Conservation (phyloP, 2,888 invertebrate species). For the Cantharis flavilabris region DNA sequence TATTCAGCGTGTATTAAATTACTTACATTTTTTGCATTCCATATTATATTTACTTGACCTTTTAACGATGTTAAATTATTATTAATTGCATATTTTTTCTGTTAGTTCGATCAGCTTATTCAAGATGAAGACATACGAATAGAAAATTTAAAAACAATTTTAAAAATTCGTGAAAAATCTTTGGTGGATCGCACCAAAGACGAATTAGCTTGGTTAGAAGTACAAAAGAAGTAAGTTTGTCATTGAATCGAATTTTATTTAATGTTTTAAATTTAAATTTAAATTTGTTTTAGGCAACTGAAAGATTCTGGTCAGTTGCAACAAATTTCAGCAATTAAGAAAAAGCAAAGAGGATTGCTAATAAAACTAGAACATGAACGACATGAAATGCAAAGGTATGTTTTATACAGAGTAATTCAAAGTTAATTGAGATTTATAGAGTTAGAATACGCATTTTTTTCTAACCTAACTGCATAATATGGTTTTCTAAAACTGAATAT, state of each 20-base stretch:
- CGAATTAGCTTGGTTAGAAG: constrained; percentile 67
- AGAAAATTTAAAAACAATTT: constrained; percentile 66
- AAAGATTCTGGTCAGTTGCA: constrained; percentile 62
- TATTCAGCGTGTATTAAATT: not conserved
- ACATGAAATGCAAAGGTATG: constrained; percentile 67
- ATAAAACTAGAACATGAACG: constrained; percentile 69
- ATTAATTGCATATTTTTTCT: not conserved
- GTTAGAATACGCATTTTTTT: no score
- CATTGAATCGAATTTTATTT: not conserved
- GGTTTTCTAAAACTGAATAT: no score
- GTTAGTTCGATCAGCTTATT: constrained; percentile 63
- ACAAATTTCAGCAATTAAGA: constrained; percentile 64
- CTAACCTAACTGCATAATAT: no score
- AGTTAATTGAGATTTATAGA: no score
- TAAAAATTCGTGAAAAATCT: constrained; percentile 70
- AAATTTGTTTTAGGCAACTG: constrained; percentile 51
- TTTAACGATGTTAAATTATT: not conserved
- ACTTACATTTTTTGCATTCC: not conserved
- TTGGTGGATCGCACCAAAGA: constrained; percentile 69
- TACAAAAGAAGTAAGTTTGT: constrained; percentile 61
- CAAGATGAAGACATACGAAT: constrained; percentile 70
- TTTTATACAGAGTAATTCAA: not conserved
- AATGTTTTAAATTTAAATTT: not conserved
- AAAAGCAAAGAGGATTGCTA: constrained; percentile 69
- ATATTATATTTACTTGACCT: not conserved